These are phyloP conservation scores for Muntiacus muntjak DNA, from an alignment of 2,113 vertebrate genomes.

Conservation along the genomic window DNA sequence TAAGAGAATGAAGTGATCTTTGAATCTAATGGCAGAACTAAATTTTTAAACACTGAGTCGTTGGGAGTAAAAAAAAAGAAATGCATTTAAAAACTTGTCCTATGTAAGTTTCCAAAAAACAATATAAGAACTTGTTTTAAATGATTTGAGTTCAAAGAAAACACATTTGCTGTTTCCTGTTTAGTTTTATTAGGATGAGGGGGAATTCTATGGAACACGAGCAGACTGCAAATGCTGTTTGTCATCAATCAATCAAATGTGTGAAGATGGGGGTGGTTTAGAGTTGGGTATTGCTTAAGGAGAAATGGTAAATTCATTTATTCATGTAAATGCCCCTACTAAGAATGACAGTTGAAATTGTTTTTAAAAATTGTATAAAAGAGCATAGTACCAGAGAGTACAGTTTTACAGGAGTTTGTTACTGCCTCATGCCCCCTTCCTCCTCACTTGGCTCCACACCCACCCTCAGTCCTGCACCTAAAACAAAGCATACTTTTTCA, in stretches of 20 bases:
- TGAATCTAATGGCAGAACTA: not conserved
- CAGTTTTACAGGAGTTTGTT: conserved; percentile 25
- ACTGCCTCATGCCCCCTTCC: fast-evolving
- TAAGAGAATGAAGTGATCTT: conserved; percentile 70
- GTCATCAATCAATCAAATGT: fast-evolving
- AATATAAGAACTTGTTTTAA: not conserved
- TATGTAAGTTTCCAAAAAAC: not conserved
- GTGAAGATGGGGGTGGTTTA: not conserved
- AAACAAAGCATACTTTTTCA: not conserved
- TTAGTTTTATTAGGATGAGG: conserved; percentile 36
- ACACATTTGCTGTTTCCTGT: conserved; percentile 5
- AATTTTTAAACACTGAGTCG: not conserved
- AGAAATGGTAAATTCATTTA: conserved; percentile 38
- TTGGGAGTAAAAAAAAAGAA: not conserved
- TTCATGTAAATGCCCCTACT: not conserved
- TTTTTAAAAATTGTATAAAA: not conserved
- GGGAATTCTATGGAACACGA: fast-evolving
- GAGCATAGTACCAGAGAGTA: not conserved
- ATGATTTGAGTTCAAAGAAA: conserved; percentile 47
- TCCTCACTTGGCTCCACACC: fast-evolving
- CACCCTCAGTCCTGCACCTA: not conserved
- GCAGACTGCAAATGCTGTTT: fast-evolving
- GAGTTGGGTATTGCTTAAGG: not conserved
- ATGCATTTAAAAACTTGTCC: not conserved
- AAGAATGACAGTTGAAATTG: not conserved